Base-by-base conservation (phyloP, 2,888 invertebrate genomes). In the Latrodectus elegans region DNA sequence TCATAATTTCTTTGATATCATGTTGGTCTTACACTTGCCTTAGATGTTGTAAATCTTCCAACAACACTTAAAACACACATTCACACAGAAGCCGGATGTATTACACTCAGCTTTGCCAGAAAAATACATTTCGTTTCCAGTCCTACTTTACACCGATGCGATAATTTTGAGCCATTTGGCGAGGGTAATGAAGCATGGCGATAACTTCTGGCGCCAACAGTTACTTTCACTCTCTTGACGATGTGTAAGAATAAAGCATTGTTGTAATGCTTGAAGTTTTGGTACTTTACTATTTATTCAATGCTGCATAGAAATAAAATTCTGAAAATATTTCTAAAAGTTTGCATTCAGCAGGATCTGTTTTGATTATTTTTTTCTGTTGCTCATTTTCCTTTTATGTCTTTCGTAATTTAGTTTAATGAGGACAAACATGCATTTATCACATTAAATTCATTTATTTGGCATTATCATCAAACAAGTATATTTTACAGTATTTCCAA, bases 151-250 rank as follows among this genome's bases (percentile, higher is more conserved):
- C 14, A 52, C 53, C 49, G 55, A 68, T 52, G 74, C 67, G 68
- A 75, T 75, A 82, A 68, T 82, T 81, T 81, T 72, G 51, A 73
- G 73, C 51, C 64, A 81, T 70, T 82, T 82, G 82, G 74, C 67
- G 38, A 75, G 60, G 53, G 52, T 82, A 82, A 74, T 82, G 74
- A 82, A 74, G 74, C 71, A 38, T 55, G 67, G 65, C 22, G 68
- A 64, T 75, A 82, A 82, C 65, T 73, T 64, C 72, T 74, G 73
- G 67, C 73, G 81, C 73, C 73, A 65, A 60, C 52, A 68, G 53
- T 55, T 52, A 55, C 22, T 79, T 53, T 68, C 52, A 12, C 17
- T 67, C 22, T 51, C 55, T 49, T 15, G 51, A 51, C 17, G 52
- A n/a, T 14, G 12, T 22, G 17, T 68, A 17, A 68, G 26, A 68